Base-by-base conservation (phyloP, 1,140 invertebrate species). In the Maniola jurtina region DNA sequence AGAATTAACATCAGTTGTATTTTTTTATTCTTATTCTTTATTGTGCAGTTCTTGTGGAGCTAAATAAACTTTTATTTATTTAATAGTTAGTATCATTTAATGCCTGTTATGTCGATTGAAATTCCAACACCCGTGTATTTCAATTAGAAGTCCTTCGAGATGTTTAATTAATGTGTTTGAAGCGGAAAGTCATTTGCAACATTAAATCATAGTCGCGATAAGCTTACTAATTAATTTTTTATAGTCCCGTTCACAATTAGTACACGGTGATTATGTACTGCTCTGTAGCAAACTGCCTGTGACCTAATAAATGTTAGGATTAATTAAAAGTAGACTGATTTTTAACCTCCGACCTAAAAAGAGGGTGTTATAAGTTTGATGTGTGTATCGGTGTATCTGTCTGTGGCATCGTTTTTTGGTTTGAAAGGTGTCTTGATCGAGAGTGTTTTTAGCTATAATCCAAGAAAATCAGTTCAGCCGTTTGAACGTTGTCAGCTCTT, bases 141-240 rank as follows among this genome's bases (percentile, higher is more conserved):
- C 62, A 64, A 68, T 69, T 64, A 69, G 57, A 64, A 55, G 40
- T 63, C 42, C 45, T 54, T 13, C 16, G 45, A 47, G 36, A 45
- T 58, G 61, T 79, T 77, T 80, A 81, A 81, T 80, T 78, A 83
- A 76, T 68, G 70, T 69, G 70, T 61, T 65, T 68, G 52, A 56
- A 62, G 56, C 64, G 52, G 16, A 59, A 16, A 48, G 59, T 74
- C 73, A 76, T 83, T 79, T 81, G 77, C 74, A 79, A 84, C 81
- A 79, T 79, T 77, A 81, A 79, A 56, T 68, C 77, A 69, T 71
- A 71, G 54, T 65, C 35, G 52, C 72, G 82, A 82, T 84, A 83
- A 79, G 71, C 14, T 68, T 74, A 67, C 70, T 85, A 84, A 86
- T 88, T 83, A 84, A 72, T 79, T 77, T 84, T 86, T 84, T 84